Evolutionary conservation across 2,888 invertebrate species (phyloP).

Genomic region (Eilema sororculum): DNA sequence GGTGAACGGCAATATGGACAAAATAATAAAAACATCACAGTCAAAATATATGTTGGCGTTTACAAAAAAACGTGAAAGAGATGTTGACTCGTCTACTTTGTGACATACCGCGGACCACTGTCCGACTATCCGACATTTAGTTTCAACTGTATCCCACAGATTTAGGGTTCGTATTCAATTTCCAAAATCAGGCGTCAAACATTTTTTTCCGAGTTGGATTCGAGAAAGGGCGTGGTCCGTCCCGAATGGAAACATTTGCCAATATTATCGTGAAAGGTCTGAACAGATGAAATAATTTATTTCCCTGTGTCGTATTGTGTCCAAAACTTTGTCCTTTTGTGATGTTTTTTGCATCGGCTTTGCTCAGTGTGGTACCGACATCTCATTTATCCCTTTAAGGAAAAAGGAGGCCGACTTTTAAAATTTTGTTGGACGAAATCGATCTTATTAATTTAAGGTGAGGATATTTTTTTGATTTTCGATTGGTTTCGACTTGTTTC

Average conservation of each 20-base stretch:
- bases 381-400: slow-evolving; percentile 80
- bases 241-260: slow-evolving; percentile 87
- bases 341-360: slow-evolving; percentile 82
- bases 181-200: slow-evolving; percentile 30
- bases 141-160: slow-evolving; percentile 40
- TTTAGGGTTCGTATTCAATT: slow-evolving; percentile 34
- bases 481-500: slow-evolving; percentile 45
- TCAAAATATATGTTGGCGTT: slow-evolving; percentile 85
- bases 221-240: slow-evolving; percentile 81
- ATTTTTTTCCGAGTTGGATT: slow-evolving; percentile 65
- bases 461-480: slow-evolving; percentile 42
- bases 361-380: slow-evolving; percentile 79
- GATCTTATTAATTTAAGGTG: slow-evolving; percentile 43
- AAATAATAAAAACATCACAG: slow-evolving; percentile 87
- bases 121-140: slow-evolving; percentile 35
- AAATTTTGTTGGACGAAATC: slow-evolving; percentile 37
- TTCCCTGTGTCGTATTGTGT: slow-evolving; percentile 85
- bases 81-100: slow-evolving; percentile 83
- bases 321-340: slow-evolving; percentile 83
- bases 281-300: slow-evolving; percentile 87
- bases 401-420: slow-evolving; percentile 73
- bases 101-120: slow-evolving; percentile 75
- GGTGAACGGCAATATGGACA: slow-evolving; percentile 75
- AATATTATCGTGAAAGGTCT: slow-evolving; percentile 86
- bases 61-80: slow-evolving; percentile 77